phyloP scores from a whole-genome alignment of 2,888 invertebrate species.

The Gastracanthus pulcherrimus region DNA sequence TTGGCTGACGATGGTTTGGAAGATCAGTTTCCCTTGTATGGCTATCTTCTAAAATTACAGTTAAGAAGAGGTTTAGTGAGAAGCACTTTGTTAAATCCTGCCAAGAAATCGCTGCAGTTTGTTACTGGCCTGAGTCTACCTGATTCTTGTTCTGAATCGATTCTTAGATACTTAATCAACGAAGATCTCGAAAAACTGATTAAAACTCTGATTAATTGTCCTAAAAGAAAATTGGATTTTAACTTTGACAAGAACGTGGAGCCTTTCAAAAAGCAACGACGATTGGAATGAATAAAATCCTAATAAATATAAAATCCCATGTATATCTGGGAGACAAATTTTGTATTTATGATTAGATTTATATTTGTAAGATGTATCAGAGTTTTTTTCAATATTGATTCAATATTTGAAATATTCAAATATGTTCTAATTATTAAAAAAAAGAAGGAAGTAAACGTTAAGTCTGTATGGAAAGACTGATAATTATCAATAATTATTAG shows the following conservation, averaged over 20 bases:
- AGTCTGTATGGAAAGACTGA: too few species aligned
- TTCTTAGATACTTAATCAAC: conserved; percentile 19
- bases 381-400: too few species aligned
- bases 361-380: too few species aligned
- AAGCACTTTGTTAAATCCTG: background rate
- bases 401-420: too few species aligned
- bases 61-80: background rate
- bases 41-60: background rate
- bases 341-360: too few species aligned
- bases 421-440: too few species aligned
- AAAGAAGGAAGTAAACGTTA: too few species aligned
- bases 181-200: conserved; percentile 6
- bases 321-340: too few species aligned
- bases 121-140: background rate
- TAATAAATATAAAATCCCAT: too few species aligned
- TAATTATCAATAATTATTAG: too few species aligned
- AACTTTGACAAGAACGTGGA: background rate
- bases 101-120: conserved; percentile 5
- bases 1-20: background rate
- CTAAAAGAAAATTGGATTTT: background rate
- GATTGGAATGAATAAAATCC: too few species aligned
- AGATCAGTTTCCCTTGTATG: background rate
- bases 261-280: background rate
- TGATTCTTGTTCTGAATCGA: conserved; percentile 17
- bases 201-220: background rate